These are phyloP conservation scores for Drosophila truncata DNA, from an alignment of 1,140 invertebrate genomes.

Conservation along the genomic window DNA sequence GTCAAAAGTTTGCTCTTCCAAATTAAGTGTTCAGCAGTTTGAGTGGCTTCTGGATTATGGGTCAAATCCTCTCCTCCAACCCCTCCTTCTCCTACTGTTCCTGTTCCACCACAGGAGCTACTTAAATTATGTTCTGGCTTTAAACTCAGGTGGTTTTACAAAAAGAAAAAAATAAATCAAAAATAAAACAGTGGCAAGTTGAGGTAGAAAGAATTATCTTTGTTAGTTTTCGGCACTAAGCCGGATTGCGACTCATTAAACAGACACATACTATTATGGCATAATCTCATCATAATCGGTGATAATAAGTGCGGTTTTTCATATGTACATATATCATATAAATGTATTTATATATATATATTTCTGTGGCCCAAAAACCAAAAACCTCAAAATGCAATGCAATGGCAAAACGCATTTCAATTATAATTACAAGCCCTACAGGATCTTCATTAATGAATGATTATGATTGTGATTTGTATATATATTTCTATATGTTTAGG, in stretches of 20 bases:
- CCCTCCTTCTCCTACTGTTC: background rate
- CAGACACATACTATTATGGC: constrained; percentile 11
- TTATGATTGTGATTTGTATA: constrained; percentile 1
- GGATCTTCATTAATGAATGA: constrained; percentile 12
- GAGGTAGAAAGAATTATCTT: constrained; percentile 8
- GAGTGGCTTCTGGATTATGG: constrained; percentile 55
- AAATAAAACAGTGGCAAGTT: constrained; percentile 4
- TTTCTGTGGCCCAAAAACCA: constrained; percentile 40
- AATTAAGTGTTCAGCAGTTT: constrained; percentile 65
- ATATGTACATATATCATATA: constrained; percentile 17
- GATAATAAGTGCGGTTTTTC: constrained; percentile 69
- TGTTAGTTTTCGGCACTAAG: constrained; percentile 28
- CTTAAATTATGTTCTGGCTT: constrained; percentile 44
- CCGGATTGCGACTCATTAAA: constrained; percentile 42
- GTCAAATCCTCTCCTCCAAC: constrained; percentile 18
- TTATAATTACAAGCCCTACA: constrained; percentile 36
- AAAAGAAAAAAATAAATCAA: background rate
- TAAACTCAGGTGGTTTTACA: constrained; percentile 22
- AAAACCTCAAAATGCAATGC: constrained; percentile 62
- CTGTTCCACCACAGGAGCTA: constrained; percentile 2
- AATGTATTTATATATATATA: constrained; percentile 32
- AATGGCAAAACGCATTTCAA: constrained; percentile 47
- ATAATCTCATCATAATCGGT: constrained; percentile 67
- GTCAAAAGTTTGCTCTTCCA: constrained; percentile 62
- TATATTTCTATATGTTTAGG: background rate